Evolutionary conservation across 2,797 vertebrate genomes (phyloP), one percentile per base, ranked within the genome.

Genomic region (Margarornis squamiger): DNA sequence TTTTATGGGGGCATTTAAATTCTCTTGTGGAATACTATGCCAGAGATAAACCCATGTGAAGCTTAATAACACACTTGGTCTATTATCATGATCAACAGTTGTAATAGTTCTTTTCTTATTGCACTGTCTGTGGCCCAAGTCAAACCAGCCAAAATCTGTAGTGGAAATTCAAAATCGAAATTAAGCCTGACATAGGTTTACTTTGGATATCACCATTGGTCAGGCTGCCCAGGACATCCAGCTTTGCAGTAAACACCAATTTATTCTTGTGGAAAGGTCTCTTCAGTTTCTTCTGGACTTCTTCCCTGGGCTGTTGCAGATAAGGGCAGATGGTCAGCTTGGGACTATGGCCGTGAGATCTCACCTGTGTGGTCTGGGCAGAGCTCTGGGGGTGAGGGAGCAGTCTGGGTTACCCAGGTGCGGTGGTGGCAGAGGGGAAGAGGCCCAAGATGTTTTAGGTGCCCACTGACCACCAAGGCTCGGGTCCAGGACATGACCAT

Each of bases 1-100:
- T 93, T 95, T 96, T 95, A 91, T 91, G 79, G 86, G 77, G 82
- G 94, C 57, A 65, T 90, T 76, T 88, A 85, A 90, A 85, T 87
- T 93, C 67, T 86, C 55, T 16, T 81, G 67, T 85, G 83, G 86
- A 85, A 71, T 77, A 41, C 67, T 77, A 29, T 1, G 10, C 21
- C n/a, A 71, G 74, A 90, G 80, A 84, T 86, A 81, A 88, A 83
- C 32, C 85, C 70, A 43, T 61, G 82, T 73, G 88, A 83, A 59
- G 54, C 83, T 84, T 45, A 86, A 67, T 73, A 75, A 67, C 63
- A 74, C 45, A 54, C 71, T 90, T 34, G 24, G 48, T 85, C 94
- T 86, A 34, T 89, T 76, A 76, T n/a, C 26, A 7, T 30, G 41
- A 92, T 81, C 94, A 77, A 38, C 54, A 86, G 63, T 57, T 92